Base-by-base conservation (phyloP, 2,113 vertebrate species). In the Rhodinocichla rosea region DNA sequence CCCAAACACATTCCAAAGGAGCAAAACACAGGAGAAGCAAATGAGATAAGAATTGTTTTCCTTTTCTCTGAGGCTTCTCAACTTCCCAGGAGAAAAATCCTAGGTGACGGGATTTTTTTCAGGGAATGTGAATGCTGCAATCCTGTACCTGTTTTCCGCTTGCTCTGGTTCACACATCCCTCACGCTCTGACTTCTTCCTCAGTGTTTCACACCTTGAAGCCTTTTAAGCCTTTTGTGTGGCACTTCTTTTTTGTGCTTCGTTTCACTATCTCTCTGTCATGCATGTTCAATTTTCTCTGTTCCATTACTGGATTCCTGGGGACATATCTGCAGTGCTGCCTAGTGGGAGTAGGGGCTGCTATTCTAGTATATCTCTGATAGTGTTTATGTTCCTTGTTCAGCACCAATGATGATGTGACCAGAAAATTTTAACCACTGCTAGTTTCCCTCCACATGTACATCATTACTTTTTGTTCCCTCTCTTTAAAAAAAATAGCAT, bases 231-330 rank as follows among this genome's bases (percentile, higher is more conserved):
- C 70, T 92, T 95, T 87, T 62, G 10, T 80, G 69, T 55, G 57
- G 37, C n/a, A 44, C 69, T 81, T 65, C 69, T 50, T 89, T 91
- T 90, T 74, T 9, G 1, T 88, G 50, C 71, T 93, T 92, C 60
- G 26, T 89, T 94, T 95, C 62, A 79, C 52, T 62, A 20, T 37
- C 50, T 86, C 40, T 62, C 50, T 77, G 45, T 92, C 90, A 82
- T 35, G n/a, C 40, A 20, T 62, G 83, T 90, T 94, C 75, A 92
- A 7, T 89, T 89, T 96, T 89, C 83, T 92, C 17, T 71, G 11
- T 81, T 95, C 92, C 90, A 81, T 92, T 77, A 78, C 47, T 63
- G 59, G 79, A 92, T 85, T 94, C 87, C 74, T 87, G 45, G 35
- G 73, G 40, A 84, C 69, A 57, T 85, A 49, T 84, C 89, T 94